Conservation (phyloP, 2,888 invertebrate species). For the Hirtodrosophila cameraria region DNA sequence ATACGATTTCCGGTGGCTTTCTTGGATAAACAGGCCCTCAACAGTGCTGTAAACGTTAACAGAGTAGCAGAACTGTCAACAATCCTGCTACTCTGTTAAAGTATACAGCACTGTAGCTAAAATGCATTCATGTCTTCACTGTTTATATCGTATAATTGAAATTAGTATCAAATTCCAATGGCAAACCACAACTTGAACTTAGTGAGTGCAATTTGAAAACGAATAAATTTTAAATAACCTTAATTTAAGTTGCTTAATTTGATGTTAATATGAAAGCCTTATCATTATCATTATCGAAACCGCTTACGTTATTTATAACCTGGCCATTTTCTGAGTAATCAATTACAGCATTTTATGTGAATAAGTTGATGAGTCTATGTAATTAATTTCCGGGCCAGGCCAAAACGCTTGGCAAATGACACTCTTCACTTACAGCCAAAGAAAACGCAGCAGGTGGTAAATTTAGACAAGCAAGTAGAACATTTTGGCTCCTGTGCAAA, state of each 20-base stretch:
- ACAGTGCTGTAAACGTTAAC: too few relatives aligned
- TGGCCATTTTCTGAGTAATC: constrained; percentile 32
- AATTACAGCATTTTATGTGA: constrained; percentile 49
- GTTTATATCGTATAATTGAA: too few relatives aligned
- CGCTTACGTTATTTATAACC: constrained; percentile 1
- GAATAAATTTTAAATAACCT: not conserved
- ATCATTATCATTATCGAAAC: constrained; percentile 8
- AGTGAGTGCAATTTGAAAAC: too few relatives aligned
- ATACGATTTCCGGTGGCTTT: too few relatives aligned
- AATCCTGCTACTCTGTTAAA: too few relatives aligned
- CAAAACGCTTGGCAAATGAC: constrained; percentile 39
- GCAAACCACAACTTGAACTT: too few relatives aligned
- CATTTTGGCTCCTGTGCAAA: constrained; percentile 16
- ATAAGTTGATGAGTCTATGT: constrained; percentile 56
- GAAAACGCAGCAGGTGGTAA: constrained; percentile 65
- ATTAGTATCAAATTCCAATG: too few relatives aligned
- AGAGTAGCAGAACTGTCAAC: too few relatives aligned
- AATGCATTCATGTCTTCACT: too few relatives aligned
- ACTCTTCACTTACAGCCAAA: constrained; percentile 17
- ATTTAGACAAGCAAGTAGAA: constrained; percentile 19
- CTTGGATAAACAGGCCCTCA: too few relatives aligned
- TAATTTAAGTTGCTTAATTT: not conserved
- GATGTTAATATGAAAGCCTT: too few relatives aligned
- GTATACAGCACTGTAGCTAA: too few relatives aligned
- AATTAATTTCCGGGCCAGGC: constrained; percentile 65